These are phyloP conservation scores for Tenebrosternarchus preto DNA, from an alignment of 2,113 vertebrate species.

Conservation along the genomic window DNA sequence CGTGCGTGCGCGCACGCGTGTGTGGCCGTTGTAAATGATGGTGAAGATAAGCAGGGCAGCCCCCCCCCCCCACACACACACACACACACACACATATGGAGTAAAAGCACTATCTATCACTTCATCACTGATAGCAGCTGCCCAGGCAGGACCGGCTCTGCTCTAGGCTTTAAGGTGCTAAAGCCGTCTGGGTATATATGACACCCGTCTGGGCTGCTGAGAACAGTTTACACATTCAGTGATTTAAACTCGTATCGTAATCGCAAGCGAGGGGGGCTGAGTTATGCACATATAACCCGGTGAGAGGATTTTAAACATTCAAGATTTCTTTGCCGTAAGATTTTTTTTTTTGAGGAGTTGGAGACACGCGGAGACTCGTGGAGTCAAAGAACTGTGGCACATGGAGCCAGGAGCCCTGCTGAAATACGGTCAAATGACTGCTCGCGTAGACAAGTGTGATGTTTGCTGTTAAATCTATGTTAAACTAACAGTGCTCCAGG, in stretches of 20 bases:
- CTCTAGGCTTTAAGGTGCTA: conserved; percentile 2
- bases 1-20: background rate
- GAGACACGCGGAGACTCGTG: background rate
- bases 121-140: conserved; percentile 22
- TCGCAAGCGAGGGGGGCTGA: background rate
- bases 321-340: background rate
- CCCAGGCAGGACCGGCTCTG: background rate
- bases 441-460: conserved; percentile 16
- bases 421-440: conserved; percentile 25
- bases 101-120: conserved; percentile 47
- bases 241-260: conserved; percentile 35
- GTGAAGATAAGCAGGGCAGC: conserved; percentile 7
- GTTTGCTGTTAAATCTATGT: conserved; percentile 45
- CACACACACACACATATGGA: too few species aligned
- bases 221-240: conserved; percentile 28
- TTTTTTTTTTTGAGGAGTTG: too few species aligned
- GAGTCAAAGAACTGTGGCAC: conserved; percentile 9
- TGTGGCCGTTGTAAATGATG: conserved; percentile 13
- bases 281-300: conserved; percentile 5
- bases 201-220: background rate
- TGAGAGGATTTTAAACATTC: conserved; percentile 6
- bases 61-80: conserved; percentile 10
- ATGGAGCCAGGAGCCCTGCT: background rate
- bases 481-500: conserved; percentile 44
- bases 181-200: conserved; percentile 20